These are phyloP conservation scores for Porites evermanni DNA, from an alignment of 92 coral and sea anemone species.

Conservation along the genomic window DNA sequence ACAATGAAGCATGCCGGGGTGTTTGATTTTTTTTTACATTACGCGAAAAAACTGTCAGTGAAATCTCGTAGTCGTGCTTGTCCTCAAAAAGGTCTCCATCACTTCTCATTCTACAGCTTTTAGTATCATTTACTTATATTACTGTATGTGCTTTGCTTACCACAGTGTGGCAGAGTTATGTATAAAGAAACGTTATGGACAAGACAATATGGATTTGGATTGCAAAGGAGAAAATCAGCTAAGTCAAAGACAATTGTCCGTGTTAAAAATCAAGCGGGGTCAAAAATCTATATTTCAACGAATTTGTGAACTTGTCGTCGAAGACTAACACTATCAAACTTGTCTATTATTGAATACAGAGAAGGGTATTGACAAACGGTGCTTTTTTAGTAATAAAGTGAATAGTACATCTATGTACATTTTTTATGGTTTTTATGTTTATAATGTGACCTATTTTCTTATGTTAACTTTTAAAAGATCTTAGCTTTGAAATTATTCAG, in stretches of 20 bases:
- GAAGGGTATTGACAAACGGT: background rate
- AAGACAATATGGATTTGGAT: background rate
- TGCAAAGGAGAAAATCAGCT: background rate
- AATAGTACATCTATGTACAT: too few species aligned
- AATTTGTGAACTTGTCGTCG: slow-evolving; percentile 31
- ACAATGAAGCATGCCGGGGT: too few species aligned
- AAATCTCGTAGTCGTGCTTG: too few species aligned
- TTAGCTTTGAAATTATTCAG: too few species aligned
- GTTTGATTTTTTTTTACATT: too few species aligned
- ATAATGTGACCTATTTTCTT: too few species aligned
- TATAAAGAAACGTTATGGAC: slow-evolving; percentile 31
- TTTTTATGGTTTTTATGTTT: background rate
- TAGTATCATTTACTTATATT: too few species aligned
- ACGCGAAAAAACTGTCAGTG: too few species aligned
- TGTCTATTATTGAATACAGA: background rate
- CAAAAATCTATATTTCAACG: slow-evolving; percentile 39
- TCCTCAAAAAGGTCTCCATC: too few species aligned
- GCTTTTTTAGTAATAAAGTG: too few species aligned
- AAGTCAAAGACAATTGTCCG: slow-evolving; percentile 33
- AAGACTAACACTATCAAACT: background rate
- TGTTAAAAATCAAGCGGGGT: slow-evolving; percentile 27
- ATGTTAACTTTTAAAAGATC: too few species aligned
- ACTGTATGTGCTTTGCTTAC: background rate
- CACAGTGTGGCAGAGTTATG: slow-evolving; percentile 43
- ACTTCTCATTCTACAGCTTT: too few species aligned